Percentiles rank a stretch among this genome's conserved stretches.
These are phyloP conservation scores for Eurystomus gularis DNA, from an alignment of 2,113 vertebrate species.

Conservation along the genomic window DNA sequence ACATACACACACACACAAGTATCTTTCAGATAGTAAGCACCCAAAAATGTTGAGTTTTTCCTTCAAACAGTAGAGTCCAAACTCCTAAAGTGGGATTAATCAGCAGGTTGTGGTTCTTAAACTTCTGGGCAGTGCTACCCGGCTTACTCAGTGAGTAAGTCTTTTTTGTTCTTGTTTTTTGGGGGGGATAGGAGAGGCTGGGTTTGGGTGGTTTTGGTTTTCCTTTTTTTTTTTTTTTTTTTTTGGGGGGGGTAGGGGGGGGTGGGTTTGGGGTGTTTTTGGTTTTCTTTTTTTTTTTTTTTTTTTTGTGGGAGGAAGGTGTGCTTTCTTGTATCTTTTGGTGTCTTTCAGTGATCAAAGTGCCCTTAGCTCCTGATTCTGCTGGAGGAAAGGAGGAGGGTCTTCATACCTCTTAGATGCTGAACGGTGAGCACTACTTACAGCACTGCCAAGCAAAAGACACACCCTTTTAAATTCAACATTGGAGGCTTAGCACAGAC, in stretches of 20 bases:
- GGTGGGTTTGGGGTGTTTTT: too few species aligned
- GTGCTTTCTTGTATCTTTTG: background rate
- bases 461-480: background rate
- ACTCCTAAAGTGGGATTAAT: background rate
- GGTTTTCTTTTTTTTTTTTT: background rate
- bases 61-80: background rate
- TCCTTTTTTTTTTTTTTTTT: background rate
- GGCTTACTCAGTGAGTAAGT: background rate
- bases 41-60: background rate
- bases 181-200: accelerated
- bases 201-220: too few species aligned
- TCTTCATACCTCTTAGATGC: background rate
- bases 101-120: background rate
- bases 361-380: background rate
- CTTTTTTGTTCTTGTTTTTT: background rate
- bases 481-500: background rate
- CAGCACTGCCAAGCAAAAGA: background rate
- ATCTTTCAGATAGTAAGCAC: background rate
- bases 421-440: background rate
- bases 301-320: background rate
- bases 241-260: background rate
- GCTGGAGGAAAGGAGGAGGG: background rate
- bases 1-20: background rate
- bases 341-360: background rate
- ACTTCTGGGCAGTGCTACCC: background rate